Conservation (phyloP, 2,888 invertebrate species). For the Stomorhina lunata region DNA sequence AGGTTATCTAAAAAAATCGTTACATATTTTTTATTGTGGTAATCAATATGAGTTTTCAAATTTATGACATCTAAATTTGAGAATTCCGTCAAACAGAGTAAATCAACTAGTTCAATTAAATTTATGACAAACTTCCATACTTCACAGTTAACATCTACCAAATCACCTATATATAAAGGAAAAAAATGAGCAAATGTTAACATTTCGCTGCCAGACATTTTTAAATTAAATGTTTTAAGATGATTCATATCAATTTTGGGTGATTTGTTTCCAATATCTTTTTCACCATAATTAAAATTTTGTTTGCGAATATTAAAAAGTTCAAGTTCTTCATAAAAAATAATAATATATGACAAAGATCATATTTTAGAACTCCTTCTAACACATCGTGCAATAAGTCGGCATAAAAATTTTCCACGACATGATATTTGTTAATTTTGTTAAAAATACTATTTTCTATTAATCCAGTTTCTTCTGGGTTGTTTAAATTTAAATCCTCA, state of each 20-base stretch:
- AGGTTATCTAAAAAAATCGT: background rate
- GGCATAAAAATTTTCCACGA: no score
- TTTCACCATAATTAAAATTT: no score
- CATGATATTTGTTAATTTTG: no score
- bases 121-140: background rate
- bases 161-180: background rate
- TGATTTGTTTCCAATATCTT: no score
- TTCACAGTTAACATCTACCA: background rate
- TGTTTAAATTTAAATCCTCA: background rate
- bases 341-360: no score
- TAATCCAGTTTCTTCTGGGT: background rate
- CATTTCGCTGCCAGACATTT: slow-evolving; percentile 22
- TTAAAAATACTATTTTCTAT: slow-evolving; percentile 18
- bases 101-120: slow-evolving; percentile 5
- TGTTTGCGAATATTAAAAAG: no score
- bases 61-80: background rate
- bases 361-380: no score
- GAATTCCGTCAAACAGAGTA: background rate
- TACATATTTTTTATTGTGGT: slow-evolving; percentile 1
- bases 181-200: slow-evolving; percentile 4
- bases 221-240: background rate
- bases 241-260: no score
- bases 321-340: no score
- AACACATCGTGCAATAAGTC: no score
- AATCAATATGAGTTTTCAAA: slow-evolving; percentile 6